Evolutionary conservation across 2,797 vertebrate genomes (phyloP), one percentile per base, ranked within the genome.

Genomic region (Notolepis coatsorum): DNA sequence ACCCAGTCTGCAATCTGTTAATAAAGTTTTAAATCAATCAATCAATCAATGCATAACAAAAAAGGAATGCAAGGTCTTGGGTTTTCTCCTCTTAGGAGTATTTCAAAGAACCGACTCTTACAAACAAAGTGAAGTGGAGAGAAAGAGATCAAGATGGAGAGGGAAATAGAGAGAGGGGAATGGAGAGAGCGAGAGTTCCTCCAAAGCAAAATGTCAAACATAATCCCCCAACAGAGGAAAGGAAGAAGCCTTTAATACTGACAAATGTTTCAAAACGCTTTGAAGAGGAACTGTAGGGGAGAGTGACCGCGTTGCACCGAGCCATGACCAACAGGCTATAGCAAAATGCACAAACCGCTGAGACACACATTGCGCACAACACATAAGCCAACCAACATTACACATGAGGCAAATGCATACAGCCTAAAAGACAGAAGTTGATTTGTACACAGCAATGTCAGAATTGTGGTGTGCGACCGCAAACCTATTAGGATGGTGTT

Each of bases 151-250:
- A n/a, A n/a, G n/a, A n/a, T n/a, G n/a, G n/a, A n/a, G n/a, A n/a
- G n/a, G n/a, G n/a, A n/a, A n/a, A n/a, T n/a, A n/a, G n/a, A n/a
- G 23, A 23, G 17, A 18, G 7, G n/a, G 39, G 10, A 13, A 27
- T 23, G 12, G 24, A 46, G 50, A 56, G 50, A 68, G 30, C 33
- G 3, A 66, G 67, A n/a, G 70, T 27, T 81, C 66, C 65, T 71
- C n/a, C 38, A 62, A 65, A 72, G 43, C 28, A 51, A 72, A 77
- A 69, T 56, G 62, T 82, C 66, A 75, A 83, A 63, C 55, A 67
- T 68, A 76, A 79, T 75, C 51, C 57, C 1, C 28, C 9, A 35
- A 12, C 31, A 58, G 33, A 66, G 3, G 4, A 55, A 53, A 61
- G 18, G 0, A 28, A 55, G 15, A 75, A 51, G 55, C 15, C 30